Percentiles rank a stretch among this genome's conserved stretches.
Evolutionary conservation across 1,140 invertebrate genomes (phyloP).

Genomic region (Agraylea sexmaculata): DNA sequence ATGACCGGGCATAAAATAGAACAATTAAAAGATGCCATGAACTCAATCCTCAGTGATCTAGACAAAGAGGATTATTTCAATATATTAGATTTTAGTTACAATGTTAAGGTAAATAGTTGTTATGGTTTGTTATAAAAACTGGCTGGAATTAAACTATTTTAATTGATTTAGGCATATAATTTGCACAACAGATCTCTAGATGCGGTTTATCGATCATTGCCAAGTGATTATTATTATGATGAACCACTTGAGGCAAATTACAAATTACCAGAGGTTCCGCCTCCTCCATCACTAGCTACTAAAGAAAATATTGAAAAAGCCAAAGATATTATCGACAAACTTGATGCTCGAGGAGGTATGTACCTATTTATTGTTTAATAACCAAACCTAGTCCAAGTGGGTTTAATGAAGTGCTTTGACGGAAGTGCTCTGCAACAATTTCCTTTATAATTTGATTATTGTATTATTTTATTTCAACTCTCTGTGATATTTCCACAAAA

Average conservation of each 20-base stretch:
- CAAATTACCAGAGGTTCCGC: constrained; percentile 23
- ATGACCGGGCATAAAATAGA: constrained; percentile 53
- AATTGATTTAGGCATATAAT: constrained; percentile 30
- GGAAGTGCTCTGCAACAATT: too few species aligned
- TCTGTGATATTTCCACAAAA: too few species aligned
- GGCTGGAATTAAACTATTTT: background rate
- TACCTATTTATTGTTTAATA: background rate
- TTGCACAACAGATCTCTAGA: constrained; percentile 27
- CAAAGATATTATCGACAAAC: constrained; percentile 39
- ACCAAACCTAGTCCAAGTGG: too few species aligned
- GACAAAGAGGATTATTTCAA: constrained; percentile 51
- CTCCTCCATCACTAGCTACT: constrained; percentile 36
- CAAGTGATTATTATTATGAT: constrained; percentile 19
- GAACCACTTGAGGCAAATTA: constrained; percentile 11
- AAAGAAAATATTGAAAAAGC: constrained; percentile 44
- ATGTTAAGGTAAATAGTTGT: constrained; percentile 33
- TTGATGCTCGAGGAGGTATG: constrained; percentile 41
- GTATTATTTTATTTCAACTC: too few species aligned
- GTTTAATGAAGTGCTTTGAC: too few species aligned
- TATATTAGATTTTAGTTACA: constrained; percentile 49
- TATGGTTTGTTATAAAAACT: background rate
- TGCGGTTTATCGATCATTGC: constrained; percentile 17
- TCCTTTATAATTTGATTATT: too few species aligned
- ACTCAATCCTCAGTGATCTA: constrained; percentile 48
- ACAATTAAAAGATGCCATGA: constrained; percentile 57